Evolutionary conservation across 2,888 invertebrate genomes (phyloP).

Genomic region (Spicauda simplicius): DNA sequence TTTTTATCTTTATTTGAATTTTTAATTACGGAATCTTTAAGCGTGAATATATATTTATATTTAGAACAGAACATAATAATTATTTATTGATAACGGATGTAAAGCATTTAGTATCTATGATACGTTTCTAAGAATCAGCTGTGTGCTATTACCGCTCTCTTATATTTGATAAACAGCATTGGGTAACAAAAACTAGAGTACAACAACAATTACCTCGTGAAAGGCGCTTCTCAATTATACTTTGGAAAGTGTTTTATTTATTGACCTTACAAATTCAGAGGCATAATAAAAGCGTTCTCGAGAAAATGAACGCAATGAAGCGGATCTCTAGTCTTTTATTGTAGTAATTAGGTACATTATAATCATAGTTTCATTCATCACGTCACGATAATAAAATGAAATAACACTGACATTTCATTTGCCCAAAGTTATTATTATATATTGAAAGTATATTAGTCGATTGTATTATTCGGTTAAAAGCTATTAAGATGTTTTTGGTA

Average conservation of each 20-base stretch:
- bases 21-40: too few species aligned
- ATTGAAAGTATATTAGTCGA: not conserved
- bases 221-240: slow-evolving; percentile 66
- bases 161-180: slow-evolving; percentile 55
- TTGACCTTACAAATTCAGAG: slow-evolving; percentile 66
- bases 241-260: slow-evolving; percentile 73
- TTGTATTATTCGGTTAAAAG: too few species aligned
- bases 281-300: slow-evolving; percentile 35
- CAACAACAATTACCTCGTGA: slow-evolving; percentile 70
- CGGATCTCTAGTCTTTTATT: slow-evolving; percentile 38
- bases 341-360: slow-evolving; percentile 21
- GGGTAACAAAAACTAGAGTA: slow-evolving; percentile 71
- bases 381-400: not conserved
- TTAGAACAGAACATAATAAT: too few species aligned
- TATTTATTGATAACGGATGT: too few species aligned
- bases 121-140: not conserved
- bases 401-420: slow-evolving; percentile 1
- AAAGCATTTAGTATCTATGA: not conserved
- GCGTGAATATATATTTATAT: too few species aligned
- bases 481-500: too few species aligned
- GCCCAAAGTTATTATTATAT: not conserved
- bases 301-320: slow-evolving; percentile 52
- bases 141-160: slow-evolving; percentile 28
- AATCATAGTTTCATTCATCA: slow-evolving; percentile 3
- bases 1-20: too few species aligned